Base-by-base conservation (phyloP, 2,113 vertebrate species). In the Equus quagga region DNA sequence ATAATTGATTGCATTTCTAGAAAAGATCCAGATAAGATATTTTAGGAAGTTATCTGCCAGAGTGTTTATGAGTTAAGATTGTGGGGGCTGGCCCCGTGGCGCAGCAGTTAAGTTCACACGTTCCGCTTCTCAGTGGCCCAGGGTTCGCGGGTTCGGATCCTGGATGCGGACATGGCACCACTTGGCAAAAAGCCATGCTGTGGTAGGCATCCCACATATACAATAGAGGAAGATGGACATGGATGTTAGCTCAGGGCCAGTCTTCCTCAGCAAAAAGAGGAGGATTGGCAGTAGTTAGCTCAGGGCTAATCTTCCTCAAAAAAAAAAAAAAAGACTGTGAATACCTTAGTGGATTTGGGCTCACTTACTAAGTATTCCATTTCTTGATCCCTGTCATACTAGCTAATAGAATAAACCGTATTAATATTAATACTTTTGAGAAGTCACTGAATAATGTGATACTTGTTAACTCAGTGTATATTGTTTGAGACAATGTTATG, bases 41-140 rank as follows among this genome's bases (percentile, higher is more conserved):
- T 88, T 95, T 96, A 93, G n/a, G 65, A 96, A 72, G 51, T 75
- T 96, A 46, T 94, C 70, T 96, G 12, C 67, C 26, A 96, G 49
- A 76, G 69, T 80, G 33, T 91, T 54, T 94, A 7, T 60, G 82
- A 89, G 5, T 96, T 85, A 89, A 89, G 33, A 83, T 86, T 67
- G 36, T 41, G 36, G 36, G 36, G 36, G 36, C 36, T 41, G 36
- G 36, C 36, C 36, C 36, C 3, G 36, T 41, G 36, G 36, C 36
- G 36, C 36, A 41, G 36, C 36, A 41, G 36, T 41, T 41, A 41
- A 41, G 36, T 41, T 41, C 36, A 41, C 36, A 41, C 36, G 36
- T 41, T 41, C 36, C 36, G 36, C 36, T 41, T 41, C 36, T 41
- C 36, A 41, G 36, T 41, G 36, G 36, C 36, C 36, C 36, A 3